Evolutionary conservation across 2,888 invertebrate species (phyloP).

Genomic region (Elegia similella): DNA sequence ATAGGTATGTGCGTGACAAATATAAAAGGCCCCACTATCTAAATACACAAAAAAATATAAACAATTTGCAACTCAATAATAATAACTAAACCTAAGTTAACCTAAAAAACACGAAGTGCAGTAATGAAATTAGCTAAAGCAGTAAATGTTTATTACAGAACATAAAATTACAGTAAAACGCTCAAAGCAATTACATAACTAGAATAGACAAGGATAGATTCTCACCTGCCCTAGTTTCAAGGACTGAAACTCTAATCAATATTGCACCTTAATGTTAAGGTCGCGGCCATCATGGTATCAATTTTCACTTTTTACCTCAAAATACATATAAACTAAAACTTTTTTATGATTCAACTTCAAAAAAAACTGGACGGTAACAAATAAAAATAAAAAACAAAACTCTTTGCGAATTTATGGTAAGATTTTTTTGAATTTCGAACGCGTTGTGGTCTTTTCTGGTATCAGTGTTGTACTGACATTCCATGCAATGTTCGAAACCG

Average conservation of each 20-base stretch:
- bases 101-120: neutral
- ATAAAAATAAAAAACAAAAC: conserved; percentile 17
- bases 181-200: conserved; percentile 21
- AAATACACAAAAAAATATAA: too few relatives aligned
- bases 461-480: conserved; percentile 37
- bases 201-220: conserved; percentile 35
- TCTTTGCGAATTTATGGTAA: conserved; percentile 12
- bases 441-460: conserved; percentile 39
- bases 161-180: neutral
- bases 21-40: too few relatives aligned
- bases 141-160: conserved; percentile 1
- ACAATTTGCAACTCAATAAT: too few relatives aligned
- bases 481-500: conserved; percentile 27
- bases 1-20: too few relatives aligned
- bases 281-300: conserved; percentile 38
- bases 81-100: too few relatives aligned
- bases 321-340: neutral
- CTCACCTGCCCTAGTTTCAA: conserved; percentile 51
- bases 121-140: neutral
- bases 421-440: conserved; percentile 33
- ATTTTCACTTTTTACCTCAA: conserved; percentile 35
- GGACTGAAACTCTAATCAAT: conserved; percentile 48
- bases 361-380: conserved; percentile 19
- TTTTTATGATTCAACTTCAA: neutral
- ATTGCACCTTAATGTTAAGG: conserved; percentile 60